A percentile compares a stretch with the other conserved stretches of the same genome.
phyloP scores from a whole-genome alignment of 2,888 invertebrate species.

The Drosophila kambysellisi region DNA sequence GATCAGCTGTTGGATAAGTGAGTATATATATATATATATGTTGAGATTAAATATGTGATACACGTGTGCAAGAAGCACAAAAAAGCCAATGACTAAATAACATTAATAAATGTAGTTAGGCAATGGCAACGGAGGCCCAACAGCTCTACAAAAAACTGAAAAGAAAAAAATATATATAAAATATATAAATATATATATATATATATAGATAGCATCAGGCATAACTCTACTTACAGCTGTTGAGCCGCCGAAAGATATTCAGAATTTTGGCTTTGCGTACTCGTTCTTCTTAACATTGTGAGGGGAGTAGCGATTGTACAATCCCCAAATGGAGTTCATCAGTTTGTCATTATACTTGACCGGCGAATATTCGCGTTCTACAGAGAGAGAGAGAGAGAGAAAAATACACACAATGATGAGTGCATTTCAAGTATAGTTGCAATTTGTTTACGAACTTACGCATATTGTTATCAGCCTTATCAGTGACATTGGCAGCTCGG shows the following conservation, averaged over 20 bases:
- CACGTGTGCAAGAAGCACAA: constrained; percentile 31
- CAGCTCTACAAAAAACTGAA: constrained; percentile 33
- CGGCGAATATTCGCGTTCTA: constrained; percentile 89
- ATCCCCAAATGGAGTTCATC: constrained; percentile 97
- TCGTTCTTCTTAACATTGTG: constrained; percentile 93
- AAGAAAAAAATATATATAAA: not conserved
- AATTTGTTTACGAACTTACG: constrained; percentile 70
- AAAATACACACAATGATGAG: constrained; percentile 5
- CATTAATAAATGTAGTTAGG: constrained; percentile 10
- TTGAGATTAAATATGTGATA: constrained; percentile 28
- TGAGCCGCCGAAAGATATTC: constrained; percentile 32
- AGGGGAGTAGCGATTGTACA: constrained; percentile 94
- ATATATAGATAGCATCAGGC: not conserved
- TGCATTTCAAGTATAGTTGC: not conserved
- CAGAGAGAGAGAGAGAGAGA: constrained; percentile 70
- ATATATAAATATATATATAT: not conserved
- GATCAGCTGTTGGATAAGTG: constrained; percentile 9
- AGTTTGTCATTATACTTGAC: constrained; percentile 93
- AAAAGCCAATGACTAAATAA: constrained; percentile 28
- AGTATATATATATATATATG: constrained; percentile 30
- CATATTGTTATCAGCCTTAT: constrained; percentile 81
- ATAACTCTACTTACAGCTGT: constrained; percentile 40
- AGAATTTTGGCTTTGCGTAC: constrained; percentile 56
- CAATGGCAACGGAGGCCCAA: constrained; percentile 40
- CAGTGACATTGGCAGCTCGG: constrained; percentile 53